phyloP scores from a whole-genome alignment of 92 coral and sea anemone genomes.

The Phymanthus crucifer region DNA sequence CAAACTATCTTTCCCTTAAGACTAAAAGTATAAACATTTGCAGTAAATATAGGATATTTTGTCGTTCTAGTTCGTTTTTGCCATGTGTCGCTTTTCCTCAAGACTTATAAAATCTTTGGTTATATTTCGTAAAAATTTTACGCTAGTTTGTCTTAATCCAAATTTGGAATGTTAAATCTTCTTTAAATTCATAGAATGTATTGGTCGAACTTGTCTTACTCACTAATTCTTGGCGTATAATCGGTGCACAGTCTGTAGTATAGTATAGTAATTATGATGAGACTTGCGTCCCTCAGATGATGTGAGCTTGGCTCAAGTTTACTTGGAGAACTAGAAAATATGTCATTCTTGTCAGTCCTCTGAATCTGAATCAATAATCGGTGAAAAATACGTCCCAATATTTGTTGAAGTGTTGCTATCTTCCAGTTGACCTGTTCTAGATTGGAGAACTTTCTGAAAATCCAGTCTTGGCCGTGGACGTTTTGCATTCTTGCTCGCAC shows the following conservation, averaged over 20 bases:
- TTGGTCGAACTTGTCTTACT: background rate
- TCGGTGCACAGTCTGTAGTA: background rate
- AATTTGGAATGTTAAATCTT: background rate
- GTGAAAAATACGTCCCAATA: constrained; percentile 33
- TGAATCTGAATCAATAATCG: constrained; percentile 21
- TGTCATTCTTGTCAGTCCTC: constrained; percentile 17
- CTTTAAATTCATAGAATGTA: background rate
- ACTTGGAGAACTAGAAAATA: background rate
- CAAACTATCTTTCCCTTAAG: background rate
- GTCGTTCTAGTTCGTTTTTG: background rate
- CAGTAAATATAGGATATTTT: background rate
- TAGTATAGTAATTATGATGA: background rate
- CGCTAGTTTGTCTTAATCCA: background rate
- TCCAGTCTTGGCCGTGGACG: constrained; percentile 83
- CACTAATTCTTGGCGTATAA: background rate
- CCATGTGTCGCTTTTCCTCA: background rate
- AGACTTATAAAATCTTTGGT: background rate
- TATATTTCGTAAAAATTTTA: constrained; percentile 2
- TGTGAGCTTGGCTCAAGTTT: background rate
- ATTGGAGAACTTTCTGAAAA: constrained; percentile 89
- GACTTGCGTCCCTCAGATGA: background rate
- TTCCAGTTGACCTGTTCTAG: constrained; percentile 38
- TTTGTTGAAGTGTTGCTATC: background rate
- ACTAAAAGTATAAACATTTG: background rate
- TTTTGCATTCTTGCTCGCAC: constrained; percentile 37